Percentiles rank a stretch among this genome's conserved stretches.
These are phyloP conservation scores for Oncopodura yosiiana DNA, from an alignment of 1,140 invertebrate species.

Conservation along the genomic window DNA sequence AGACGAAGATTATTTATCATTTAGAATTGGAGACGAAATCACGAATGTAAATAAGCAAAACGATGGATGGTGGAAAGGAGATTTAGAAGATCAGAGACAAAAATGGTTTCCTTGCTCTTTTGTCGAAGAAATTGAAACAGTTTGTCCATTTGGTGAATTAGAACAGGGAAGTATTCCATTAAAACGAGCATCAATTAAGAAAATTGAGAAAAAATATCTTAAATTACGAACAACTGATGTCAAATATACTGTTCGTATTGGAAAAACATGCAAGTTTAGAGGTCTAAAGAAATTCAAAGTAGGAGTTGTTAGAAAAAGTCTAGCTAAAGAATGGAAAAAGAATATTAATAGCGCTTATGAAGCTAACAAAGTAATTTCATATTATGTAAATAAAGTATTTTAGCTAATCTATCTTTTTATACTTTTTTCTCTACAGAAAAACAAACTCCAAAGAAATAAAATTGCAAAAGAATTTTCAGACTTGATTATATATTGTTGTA, in stretches of 20 bases:
- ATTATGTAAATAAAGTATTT: constrained; percentile 22
- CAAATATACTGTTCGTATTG: too few species aligned
- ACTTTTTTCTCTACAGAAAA: too few species aligned
- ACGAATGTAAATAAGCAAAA: constrained; percentile 77
- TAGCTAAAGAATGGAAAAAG: too few species aligned
- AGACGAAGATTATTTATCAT: constrained; percentile 69
- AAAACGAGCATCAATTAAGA: constrained; percentile 5
- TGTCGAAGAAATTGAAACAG: constrained; percentile 71
- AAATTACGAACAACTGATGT: not conserved
- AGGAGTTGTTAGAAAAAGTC: too few species aligned
- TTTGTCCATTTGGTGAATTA: constrained; percentile 22
- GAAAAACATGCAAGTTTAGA: too few species aligned
- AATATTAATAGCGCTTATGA: too few species aligned
- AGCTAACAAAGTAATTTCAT: not conserved
- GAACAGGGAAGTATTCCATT: constrained; percentile 21
- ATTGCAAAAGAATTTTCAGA: constrained; percentile 90
- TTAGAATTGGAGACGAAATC: constrained; percentile 79
- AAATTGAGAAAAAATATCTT: not conserved
- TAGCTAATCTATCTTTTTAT: too few species aligned
- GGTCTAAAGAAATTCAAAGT: too few species aligned
- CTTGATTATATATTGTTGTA: constrained; percentile 87
- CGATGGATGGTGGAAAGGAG: constrained; percentile 85
- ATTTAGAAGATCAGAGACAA: constrained; percentile 84
- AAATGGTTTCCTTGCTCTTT: constrained; percentile 89
- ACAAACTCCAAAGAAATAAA: too few species aligned